These are phyloP conservation scores for Macrosoma leucophasiata DNA, from an alignment of 2,888 invertebrate species.

Conservation along the genomic window DNA sequence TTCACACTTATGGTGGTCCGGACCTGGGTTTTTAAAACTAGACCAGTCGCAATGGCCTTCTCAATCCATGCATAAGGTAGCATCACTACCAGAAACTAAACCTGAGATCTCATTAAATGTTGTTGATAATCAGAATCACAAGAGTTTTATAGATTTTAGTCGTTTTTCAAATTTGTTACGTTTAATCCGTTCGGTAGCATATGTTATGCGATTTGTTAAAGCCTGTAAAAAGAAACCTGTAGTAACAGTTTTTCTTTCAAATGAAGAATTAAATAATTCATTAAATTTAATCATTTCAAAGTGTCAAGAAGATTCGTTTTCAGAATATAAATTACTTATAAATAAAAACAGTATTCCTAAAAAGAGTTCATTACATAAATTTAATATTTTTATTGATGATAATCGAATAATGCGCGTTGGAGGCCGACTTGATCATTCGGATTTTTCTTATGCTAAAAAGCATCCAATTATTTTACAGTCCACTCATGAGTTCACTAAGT, in stretches of 20 bases:
- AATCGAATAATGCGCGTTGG: conserved; percentile 26
- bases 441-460: conserved; percentile 24
- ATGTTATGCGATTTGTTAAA: conserved; percentile 20
- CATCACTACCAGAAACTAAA: not conserved
- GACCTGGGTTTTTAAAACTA: not conserved
- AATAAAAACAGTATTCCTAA: conserved; percentile 10
- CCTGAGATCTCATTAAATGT: not conserved
- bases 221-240: conserved; percentile 10
- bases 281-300: conserved; percentile 16
- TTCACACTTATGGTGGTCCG: conserved; percentile 8
- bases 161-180: conserved; percentile 17
- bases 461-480: conserved; percentile 29
- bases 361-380: conserved; percentile 20
- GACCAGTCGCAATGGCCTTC: no score
- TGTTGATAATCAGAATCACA: not conserved
- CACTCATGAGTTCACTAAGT: conserved; percentile 25
- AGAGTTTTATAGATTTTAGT: conserved; percentile 13
- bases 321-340: conserved; percentile 21
- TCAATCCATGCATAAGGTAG: no score
- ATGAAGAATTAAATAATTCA: conserved; percentile 12
- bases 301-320: conserved; percentile 23
- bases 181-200: conserved; percentile 19
- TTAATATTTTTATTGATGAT: conserved; percentile 24
- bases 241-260: not conserved
- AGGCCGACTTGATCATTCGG: conserved; percentile 24